Evolutionary conservation across 2,113 vertebrate genomes (phyloP).

Genomic region (Triplophysa rosa): DNA sequence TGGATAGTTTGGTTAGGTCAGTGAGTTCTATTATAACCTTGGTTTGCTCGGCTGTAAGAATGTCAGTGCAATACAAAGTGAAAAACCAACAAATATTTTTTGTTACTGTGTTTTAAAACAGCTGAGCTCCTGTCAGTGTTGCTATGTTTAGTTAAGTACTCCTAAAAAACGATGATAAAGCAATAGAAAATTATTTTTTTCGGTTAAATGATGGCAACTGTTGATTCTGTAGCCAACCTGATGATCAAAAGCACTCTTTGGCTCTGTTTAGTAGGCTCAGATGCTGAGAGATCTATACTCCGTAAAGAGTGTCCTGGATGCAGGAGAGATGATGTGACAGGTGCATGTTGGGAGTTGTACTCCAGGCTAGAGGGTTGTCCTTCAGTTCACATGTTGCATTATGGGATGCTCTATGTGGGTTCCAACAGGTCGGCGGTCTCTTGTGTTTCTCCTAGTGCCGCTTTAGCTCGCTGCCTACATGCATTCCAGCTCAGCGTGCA

Average conservation of each 20-base stretch:
- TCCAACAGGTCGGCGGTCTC: constrained; percentile 24
- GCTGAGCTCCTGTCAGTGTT: too few relatives aligned
- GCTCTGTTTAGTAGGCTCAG: background rate
- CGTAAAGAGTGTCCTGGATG: background rate
- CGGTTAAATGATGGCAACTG: constrained; percentile 13
- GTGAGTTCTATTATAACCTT: too few relatives aligned
- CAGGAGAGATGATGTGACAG: background rate
- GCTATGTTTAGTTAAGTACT: too few relatives aligned
- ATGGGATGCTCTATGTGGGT: background rate
- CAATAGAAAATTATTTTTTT: too few relatives aligned
- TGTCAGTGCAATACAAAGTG: too few relatives aligned
- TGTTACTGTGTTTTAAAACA: too few relatives aligned
- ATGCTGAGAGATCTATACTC: background rate
- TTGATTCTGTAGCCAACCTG: background rate
- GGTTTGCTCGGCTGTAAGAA: too few relatives aligned
- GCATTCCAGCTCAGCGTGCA: constrained; percentile 18
- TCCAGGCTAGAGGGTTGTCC: background rate
- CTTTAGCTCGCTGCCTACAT: constrained; percentile 46
- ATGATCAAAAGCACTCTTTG: constrained; percentile 3
- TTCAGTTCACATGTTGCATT: background rate
- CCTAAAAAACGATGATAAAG: too few relatives aligned
- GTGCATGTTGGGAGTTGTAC: constrained; percentile 1
- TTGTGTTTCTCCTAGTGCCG: constrained; percentile 38
- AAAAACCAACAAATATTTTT: too few relatives aligned
- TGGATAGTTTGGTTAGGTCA: too few relatives aligned